These are phyloP conservation scores for Xestia ashworthii DNA, from an alignment of 2,888 invertebrate genomes.

Conservation along the genomic window DNA sequence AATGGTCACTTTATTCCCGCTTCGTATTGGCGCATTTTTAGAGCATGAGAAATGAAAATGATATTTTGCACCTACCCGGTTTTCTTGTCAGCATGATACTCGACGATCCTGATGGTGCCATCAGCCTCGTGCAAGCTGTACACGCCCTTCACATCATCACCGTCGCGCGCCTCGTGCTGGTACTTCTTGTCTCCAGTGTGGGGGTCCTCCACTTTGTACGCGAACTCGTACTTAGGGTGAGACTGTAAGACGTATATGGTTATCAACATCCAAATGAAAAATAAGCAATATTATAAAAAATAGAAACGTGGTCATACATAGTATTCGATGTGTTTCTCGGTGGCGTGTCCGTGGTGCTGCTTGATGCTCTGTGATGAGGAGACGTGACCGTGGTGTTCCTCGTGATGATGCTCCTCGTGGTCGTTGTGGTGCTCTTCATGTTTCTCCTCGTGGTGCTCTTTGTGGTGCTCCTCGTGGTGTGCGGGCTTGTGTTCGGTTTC, in stretches of 20 bases:
- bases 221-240: conserved; percentile 85
- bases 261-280: neutral
- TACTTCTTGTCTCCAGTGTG: conserved; percentile 88
- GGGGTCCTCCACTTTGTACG: conserved; percentile 85
- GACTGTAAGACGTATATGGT: conserved; percentile 60
- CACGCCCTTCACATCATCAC: conserved; percentile 90
- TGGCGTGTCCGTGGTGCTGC: conserved; percentile 47
- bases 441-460: conserved; percentile 47
- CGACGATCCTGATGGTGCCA: conserved; percentile 77
- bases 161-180: conserved; percentile 87
- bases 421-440: conserved; percentile 21
- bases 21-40: too few species aligned
- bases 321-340: conserved; percentile 65
- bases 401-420: conserved; percentile 17
- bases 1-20: too few species aligned
- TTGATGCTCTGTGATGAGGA: conserved; percentile 33
- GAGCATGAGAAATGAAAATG: too few species aligned
- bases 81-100: conserved; percentile 79
- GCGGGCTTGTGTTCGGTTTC: conserved; percentile 42
- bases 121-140: conserved; percentile 85
- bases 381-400: conserved; percentile 29
- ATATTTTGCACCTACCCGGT: conserved; percentile 52
- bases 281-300: neutral
- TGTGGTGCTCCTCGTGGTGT: conserved; percentile 51
- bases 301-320: conserved; percentile 56